Evolutionary conservation across 2,888 invertebrate species (phyloP).

Genomic region (Ophion ellenae): DNA sequence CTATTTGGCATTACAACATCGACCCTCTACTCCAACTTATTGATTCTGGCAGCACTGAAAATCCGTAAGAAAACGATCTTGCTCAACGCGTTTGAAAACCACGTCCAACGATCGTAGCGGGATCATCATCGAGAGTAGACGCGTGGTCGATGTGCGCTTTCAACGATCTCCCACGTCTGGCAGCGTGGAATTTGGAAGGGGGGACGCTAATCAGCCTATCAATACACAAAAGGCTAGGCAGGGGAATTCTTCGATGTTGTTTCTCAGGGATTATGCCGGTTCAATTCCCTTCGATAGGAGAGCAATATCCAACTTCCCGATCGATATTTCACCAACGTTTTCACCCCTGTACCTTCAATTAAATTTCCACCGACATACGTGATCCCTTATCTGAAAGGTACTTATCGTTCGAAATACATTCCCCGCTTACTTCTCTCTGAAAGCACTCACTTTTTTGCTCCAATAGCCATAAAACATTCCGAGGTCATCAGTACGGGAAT

Average conservation of each 20-base stretch:
- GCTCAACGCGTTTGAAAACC: neutral
- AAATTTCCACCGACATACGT: neutral
- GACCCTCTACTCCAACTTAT: neutral
- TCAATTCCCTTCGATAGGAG: neutral
- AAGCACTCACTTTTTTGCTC: constrained; percentile 60
- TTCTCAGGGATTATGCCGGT: neutral
- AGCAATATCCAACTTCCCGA: neutral
- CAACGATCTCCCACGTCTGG: neutral
- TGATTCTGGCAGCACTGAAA: neutral
- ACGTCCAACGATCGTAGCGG: neutral
- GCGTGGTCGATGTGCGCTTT: neutral
- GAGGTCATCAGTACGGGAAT: constrained; percentile 44
- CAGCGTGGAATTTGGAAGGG: neutral
- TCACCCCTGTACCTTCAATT: neutral
- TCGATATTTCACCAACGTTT: neutral
- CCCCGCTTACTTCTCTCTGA: constrained; percentile 11
- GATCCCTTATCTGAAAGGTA: neutral
- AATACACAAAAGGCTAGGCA: neutral
- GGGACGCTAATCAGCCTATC: neutral
- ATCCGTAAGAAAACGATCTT: neutral
- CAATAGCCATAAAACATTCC: constrained; percentile 45
- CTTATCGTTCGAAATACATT: neutral
- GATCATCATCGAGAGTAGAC: neutral
- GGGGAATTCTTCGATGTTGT: neutral
- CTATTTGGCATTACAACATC: neutral